These are phyloP conservation scores for Thalassoma bifasciatum DNA, from an alignment of 2,113 vertebrate genomes.

Conservation along the genomic window DNA sequence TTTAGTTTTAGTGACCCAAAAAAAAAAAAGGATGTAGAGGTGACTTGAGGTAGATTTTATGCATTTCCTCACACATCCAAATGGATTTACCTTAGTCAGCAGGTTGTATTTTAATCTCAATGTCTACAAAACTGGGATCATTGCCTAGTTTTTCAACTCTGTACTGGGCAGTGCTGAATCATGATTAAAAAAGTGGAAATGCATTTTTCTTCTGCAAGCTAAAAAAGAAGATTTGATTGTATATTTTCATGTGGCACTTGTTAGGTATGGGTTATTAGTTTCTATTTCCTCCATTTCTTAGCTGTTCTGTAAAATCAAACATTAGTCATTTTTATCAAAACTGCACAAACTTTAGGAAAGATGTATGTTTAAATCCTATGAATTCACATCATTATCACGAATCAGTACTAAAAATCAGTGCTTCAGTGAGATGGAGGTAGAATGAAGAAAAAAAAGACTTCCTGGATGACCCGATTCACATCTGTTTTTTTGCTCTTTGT, in stretches of 20 bases:
- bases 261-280: background rate
- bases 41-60: background rate
- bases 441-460: background rate
- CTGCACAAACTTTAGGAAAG: background rate
- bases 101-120: conserved; percentile 30
- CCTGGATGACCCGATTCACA: background rate
- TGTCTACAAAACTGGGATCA: background rate
- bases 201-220: background rate
- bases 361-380: background rate
- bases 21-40: background rate
- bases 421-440: background rate
- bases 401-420: background rate
- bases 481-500: conserved; percentile 22
- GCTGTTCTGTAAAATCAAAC: background rate
- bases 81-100: background rate
- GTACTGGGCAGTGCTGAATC: background rate
- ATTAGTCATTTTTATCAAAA: background rate
- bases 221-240: background rate
- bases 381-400: too few species aligned
- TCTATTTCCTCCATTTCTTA: background rate
- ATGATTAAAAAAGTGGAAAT: background rate
- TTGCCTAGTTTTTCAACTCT: background rate
- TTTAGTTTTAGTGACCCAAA: background rate
- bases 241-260: background rate
- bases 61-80: background rate